phyloP scores from a whole-genome alignment of 2,113 vertebrate genomes.

The Oncorhynchus keta region DNA sequence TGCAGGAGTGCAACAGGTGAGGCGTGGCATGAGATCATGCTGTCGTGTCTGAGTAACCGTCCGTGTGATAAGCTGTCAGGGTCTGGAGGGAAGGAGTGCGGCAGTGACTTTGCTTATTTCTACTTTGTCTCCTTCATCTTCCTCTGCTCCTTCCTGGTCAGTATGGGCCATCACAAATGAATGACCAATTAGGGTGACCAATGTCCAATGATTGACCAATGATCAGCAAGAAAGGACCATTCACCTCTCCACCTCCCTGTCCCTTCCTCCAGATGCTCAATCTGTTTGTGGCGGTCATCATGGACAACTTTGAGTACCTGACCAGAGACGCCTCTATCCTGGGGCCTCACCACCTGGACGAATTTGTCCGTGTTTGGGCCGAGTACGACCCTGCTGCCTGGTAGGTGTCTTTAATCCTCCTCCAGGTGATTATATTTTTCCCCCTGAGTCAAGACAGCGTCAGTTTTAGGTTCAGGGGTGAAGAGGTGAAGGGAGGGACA shows the following conservation, averaged over 20 bases:
- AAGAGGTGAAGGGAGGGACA: neutral
- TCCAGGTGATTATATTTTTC: no score
- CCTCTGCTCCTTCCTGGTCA: constrained; percentile 97
- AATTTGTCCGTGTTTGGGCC: constrained; percentile 96
- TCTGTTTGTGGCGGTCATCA: constrained; percentile 98
- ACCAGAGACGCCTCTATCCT: constrained; percentile 97
- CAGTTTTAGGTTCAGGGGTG: neutral
- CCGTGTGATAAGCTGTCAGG: constrained; percentile 80
- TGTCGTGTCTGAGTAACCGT: constrained; percentile 85
- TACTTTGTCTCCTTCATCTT: constrained; percentile 99
- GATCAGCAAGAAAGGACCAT: no score
- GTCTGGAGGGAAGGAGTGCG: constrained; percentile 81
- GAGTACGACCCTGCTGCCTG: constrained; percentile 98
- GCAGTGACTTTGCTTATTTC: constrained; percentile 97
- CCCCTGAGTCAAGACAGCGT: neutral
- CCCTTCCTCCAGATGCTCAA: constrained; percentile 87
- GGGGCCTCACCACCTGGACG: constrained; percentile 96
- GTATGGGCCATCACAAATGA: constrained; percentile 41
- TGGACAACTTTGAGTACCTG: constrained; percentile 99
- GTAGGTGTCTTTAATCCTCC: constrained; percentile 71
- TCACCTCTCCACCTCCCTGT: neutral
- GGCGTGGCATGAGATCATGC: constrained; percentile 99
- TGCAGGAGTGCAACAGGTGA: constrained; percentile 94
- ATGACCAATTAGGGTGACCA: no score
- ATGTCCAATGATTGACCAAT: no score